These are phyloP conservation scores for Pipistrellus pygmaeus DNA, from an alignment of 2,797 vertebrate species.

Conservation along the genomic window DNA sequence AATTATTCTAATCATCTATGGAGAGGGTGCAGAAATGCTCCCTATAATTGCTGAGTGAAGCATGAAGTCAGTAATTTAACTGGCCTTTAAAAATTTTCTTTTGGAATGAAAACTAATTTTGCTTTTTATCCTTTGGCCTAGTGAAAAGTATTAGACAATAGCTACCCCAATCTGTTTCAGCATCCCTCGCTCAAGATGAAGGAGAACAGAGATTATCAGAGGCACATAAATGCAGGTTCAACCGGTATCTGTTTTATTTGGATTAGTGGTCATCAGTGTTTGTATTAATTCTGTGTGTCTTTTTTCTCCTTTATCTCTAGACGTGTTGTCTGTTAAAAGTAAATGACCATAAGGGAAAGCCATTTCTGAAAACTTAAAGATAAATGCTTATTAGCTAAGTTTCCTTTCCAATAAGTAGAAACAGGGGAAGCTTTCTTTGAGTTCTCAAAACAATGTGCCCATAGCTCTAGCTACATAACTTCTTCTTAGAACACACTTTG, in stretches of 20 bases:
- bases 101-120: constrained; percentile 84
- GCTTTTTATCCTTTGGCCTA: constrained; percentile 78
- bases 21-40: constrained; percentile 80
- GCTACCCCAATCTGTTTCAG: constrained; percentile 57
- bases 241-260: constrained; percentile 26
- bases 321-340: background rate
- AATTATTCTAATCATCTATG: constrained; percentile 86
- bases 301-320: background rate
- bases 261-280: background rate
- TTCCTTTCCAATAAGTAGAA: background rate
- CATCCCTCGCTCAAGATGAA: constrained; percentile 56
- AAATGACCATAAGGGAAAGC: background rate
- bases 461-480: background rate
- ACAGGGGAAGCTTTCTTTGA: background rate
- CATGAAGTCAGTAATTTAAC: constrained; percentile 85
- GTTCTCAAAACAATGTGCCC: background rate
- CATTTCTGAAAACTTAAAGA: background rate
- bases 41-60: constrained; percentile 83
- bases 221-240: constrained; percentile 36
- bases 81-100: constrained; percentile 77
- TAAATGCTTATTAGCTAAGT: background rate
- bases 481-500: background rate
- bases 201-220: constrained; percentile 61
- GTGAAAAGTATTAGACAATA: constrained; percentile 80
- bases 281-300: background rate